Evolutionary conservation across 2,888 invertebrate species (phyloP), one percentile per base, ranked within the genome.

Genomic region (Drosophila mayaguana): DNA sequence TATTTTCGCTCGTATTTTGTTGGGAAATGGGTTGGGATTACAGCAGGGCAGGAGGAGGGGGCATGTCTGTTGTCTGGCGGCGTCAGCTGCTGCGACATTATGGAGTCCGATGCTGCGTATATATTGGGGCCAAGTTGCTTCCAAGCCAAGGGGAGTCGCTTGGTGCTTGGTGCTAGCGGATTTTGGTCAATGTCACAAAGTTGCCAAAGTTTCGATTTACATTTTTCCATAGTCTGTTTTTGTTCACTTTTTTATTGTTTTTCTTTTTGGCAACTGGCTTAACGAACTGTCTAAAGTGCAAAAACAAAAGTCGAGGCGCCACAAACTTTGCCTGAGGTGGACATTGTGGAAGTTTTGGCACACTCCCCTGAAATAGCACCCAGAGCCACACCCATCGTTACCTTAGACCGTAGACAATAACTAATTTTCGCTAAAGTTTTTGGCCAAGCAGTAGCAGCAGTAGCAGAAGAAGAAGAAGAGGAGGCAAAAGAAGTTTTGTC

Each of bases 21-120:
- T 16, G 36, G n/a, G 6, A 9, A 53, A 11, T 32, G n/a, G 38
- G 1, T 5, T 3, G 8, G n/a, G 3, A 7, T 16, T 4, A 14
- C 16, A 7, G 11, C 1, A n/a, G 16, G n/a, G 6, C 0, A 7
- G 40, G n/a, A 2, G 5, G 9, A 2, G n/a, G 54, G 6, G 57
- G 64, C 38, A 53, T 66, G 71, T 61, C 36, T 36, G 55, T 60
- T 63, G 69, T 61, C 55, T 43, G 54, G 1, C 18, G 32, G 67
- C 83, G 88, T 81, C 84, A 85, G 83, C 84, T 85, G 86, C 46
- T 83, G 77, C 78, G 80, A 85, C 84, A 85, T 81, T 60, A 74
- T 85, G 72, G 78, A 82, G 71, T 76, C 76, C 76, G 60, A 51
- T 38, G 65, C 53, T 53, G 50, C 75, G 75, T 68, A 72, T 65